Evolutionary conservation across 2,797 vertebrate species (phyloP).

Genomic region (Dermochelys coriacea): DNA sequence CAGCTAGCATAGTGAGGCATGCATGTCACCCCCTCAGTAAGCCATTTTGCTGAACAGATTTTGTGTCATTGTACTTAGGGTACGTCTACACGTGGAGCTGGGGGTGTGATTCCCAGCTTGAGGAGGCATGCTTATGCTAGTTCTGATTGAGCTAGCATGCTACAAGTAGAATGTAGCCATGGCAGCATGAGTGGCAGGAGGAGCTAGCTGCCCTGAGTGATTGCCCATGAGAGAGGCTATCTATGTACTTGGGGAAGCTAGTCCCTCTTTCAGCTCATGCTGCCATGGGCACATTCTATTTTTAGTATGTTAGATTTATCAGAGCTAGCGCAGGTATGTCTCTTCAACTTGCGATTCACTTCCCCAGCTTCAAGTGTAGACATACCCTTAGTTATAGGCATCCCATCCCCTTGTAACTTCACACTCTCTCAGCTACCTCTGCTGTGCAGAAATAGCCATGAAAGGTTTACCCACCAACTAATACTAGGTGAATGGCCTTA

Average conservation of each 20-base stretch:
- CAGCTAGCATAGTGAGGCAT: not conserved
- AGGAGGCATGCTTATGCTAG: not conserved
- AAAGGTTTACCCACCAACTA: not conserved
- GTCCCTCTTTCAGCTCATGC: not conserved
- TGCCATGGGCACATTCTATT: not conserved
- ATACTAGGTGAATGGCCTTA: not conserved
- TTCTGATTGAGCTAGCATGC: not conserved
- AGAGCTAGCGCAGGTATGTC: not conserved
- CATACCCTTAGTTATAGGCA: not conserved
- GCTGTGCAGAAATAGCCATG: not conserved
- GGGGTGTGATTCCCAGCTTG: not conserved
- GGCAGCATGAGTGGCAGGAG: not conserved
- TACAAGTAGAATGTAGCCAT: not conserved
- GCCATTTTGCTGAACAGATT: slow-evolving; percentile 23
- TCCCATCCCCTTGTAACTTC: not conserved
- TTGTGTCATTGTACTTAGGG: not conserved
- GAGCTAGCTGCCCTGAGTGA: not conserved
- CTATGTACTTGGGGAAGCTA: not conserved
- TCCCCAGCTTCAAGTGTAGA: not conserved
- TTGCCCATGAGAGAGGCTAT: not conserved
- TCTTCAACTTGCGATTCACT: not conserved
- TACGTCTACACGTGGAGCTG: not conserved
- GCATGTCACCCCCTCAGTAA: slow-evolving; percentile 27
- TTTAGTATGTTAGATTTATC: not conserved
- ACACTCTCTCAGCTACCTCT: not conserved